Conservation (phyloP, 53 echinoderm and acorn worm species). For the Actinopyga echinites region DNA sequence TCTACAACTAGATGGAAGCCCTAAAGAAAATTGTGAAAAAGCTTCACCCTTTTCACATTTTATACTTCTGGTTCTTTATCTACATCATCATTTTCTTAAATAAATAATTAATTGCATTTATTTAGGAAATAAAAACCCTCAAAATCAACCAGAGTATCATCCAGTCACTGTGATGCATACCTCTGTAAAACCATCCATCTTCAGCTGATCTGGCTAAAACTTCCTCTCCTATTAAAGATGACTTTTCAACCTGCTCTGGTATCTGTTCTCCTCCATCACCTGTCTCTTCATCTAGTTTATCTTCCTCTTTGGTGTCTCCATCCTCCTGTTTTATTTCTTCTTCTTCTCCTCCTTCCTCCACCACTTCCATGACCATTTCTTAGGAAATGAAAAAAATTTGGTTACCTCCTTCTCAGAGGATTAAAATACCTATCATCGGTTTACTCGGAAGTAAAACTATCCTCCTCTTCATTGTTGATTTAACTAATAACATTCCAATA, state of each 20-base stretch:
- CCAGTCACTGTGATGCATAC: constrained; percentile 19
- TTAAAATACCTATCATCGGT: not conserved
- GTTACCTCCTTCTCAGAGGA: not conserved
- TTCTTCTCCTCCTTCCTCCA: not conserved
- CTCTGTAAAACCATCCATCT: constrained; percentile 93
- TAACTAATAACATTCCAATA: too few relatives aligned
- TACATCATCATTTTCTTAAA: too few relatives aligned
- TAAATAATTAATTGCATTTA: not conserved
- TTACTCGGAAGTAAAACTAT: too few relatives aligned
- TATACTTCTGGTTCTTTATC: too few relatives aligned
- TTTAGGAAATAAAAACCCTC: not conserved
- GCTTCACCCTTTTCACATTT: not conserved
- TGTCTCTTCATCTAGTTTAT: not conserved
- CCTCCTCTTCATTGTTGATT: too few relatives aligned
- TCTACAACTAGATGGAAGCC: too few relatives aligned
- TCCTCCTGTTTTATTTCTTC: not conserved
- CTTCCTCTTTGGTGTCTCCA: not conserved
- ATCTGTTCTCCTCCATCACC: constrained; percentile 14
- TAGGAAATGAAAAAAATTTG: not conserved
- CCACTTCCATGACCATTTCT: constrained; percentile 1
- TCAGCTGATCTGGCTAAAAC: constrained; percentile 81
- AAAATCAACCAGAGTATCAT: not conserved
- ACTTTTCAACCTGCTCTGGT: constrained; percentile 7
- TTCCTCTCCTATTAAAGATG: constrained; percentile 69
- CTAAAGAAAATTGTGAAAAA: too few relatives aligned